Percentiles rank a stretch among this genome's conserved stretches.
Evolutionary conservation across 2,797 vertebrate species (phyloP).

Genomic region (Microchirus variegatus): DNA sequence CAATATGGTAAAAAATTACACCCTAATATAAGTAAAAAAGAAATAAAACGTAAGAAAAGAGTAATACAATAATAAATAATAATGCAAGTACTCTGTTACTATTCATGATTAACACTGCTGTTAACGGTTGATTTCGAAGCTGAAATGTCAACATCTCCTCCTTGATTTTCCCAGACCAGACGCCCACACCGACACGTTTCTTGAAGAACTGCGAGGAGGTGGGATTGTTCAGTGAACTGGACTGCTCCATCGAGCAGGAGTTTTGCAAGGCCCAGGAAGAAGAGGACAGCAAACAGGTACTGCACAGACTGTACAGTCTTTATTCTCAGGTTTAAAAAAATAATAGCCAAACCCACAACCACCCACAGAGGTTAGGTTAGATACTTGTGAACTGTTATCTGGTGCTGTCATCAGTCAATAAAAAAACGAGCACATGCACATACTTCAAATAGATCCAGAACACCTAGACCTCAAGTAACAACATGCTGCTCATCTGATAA

Average conservation of each 20-base stretch:
- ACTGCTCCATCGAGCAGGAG: constrained; percentile 97
- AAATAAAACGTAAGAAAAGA: too few relatives aligned
- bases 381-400: constrained; percentile 44
- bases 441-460: constrained; percentile 35
- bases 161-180: constrained; percentile 88
- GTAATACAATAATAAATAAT: too few relatives aligned
- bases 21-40: too few relatives aligned
- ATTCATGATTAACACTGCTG: too few relatives aligned
- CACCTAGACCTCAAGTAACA: constrained; percentile 17
- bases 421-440: constrained; percentile 17
- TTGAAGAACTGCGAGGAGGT: constrained; percentile 99
- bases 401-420: constrained; percentile 37
- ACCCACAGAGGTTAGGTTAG: constrained; percentile 30
- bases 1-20: too few relatives aligned
- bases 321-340: constrained; percentile 22
- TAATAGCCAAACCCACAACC: constrained; percentile 1
- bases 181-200: constrained; percentile 96
- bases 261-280: constrained; percentile 98
- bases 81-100: too few relatives aligned
- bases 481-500: constrained; percentile 20
- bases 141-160: background rate
- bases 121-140: background rate
- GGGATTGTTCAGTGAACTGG: constrained; percentile 95
- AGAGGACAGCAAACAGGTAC: constrained; percentile 96
- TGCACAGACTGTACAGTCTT: constrained; percentile 13